These are phyloP conservation scores for Orius laevigatus DNA, from an alignment of 1,140 invertebrate species.

Conservation along the genomic window DNA sequence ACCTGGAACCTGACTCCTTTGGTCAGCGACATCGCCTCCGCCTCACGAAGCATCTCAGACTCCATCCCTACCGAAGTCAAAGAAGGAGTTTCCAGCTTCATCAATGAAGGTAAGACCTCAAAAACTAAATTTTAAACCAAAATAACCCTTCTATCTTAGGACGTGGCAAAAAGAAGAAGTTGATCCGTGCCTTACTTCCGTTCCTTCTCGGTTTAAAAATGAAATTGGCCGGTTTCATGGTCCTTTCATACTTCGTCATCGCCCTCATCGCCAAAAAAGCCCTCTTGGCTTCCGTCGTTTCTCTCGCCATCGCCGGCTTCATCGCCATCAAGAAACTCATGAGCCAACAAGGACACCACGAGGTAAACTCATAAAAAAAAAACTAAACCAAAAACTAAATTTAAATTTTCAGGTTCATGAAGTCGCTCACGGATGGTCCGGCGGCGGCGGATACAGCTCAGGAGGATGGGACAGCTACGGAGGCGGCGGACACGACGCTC, in stretches of 20 bases:
- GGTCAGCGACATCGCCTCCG: conserved; percentile 30
- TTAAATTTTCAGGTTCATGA: conserved; percentile 13
- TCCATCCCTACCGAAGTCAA: conserved; percentile 32
- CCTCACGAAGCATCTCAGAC: conserved; percentile 33
- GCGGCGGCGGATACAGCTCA: conserved; percentile 15
- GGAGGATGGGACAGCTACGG: conserved; percentile 22
- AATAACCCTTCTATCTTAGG: conserved; percentile 25
- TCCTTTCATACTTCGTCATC: conserved; percentile 38
- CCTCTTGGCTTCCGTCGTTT: conserved; percentile 39
- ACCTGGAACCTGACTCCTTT: conserved; percentile 33
- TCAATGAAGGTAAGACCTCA: conserved; percentile 38
- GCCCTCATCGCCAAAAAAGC: conserved; percentile 48
- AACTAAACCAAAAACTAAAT: not conserved
- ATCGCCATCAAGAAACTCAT: conserved; percentile 35
- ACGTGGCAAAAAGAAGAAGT: conserved; percentile 42
- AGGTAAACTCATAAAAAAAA: conserved; percentile 5
- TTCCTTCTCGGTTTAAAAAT: conserved; percentile 39
- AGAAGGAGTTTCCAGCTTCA: conserved; percentile 33
- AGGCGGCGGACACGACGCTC: conserved; percentile 20
- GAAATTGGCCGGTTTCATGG: conserved; percentile 37
- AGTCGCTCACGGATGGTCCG: conserved; percentile 20
- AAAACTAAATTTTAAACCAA: not conserved
- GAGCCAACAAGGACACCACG: conserved; percentile 18
- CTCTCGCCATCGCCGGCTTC: conserved; percentile 42
- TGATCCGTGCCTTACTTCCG: conserved; percentile 37